A percentile compares a stretch with the other conserved stretches of the same genome.
These are phyloP conservation scores for Autographa pulchrina DNA, from an alignment of 2,888 invertebrate genomes.

Conservation along the genomic window DNA sequence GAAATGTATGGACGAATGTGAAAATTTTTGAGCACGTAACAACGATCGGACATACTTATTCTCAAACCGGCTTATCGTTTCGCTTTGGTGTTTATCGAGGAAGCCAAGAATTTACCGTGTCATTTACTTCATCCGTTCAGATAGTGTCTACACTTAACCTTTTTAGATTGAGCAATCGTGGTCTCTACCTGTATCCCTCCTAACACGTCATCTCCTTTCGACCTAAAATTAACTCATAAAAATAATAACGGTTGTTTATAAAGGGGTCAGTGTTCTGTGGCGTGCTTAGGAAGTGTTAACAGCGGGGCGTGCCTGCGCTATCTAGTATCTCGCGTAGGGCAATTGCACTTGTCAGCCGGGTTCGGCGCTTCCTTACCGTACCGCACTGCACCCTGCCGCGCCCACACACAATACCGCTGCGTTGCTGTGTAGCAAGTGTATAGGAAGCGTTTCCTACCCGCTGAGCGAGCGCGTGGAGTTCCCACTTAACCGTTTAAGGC, in stretches of 20 bases:
- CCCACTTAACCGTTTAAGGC: constrained; percentile 54
- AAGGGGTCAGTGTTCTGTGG: constrained; percentile 73
- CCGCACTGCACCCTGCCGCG: constrained; percentile 42
- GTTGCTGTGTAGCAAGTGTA: constrained; percentile 26
- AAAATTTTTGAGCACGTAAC: not conserved
- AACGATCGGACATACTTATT: not conserved
- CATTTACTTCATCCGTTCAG: not conserved
- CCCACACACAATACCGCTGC: constrained; percentile 47
- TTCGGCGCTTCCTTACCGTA: constrained; percentile 61
- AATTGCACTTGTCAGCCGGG: constrained; percentile 82
- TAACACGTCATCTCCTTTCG: constrained; percentile 17
- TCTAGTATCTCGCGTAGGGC: constrained; percentile 79
- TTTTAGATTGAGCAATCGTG: not conserved
- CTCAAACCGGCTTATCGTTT: not conserved
- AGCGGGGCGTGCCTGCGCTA: constrained; percentile 81
- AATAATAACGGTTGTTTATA: constrained; percentile 56
- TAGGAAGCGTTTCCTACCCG: constrained; percentile 16
- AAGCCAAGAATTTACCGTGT: not conserved
- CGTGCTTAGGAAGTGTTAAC: constrained; percentile 82
- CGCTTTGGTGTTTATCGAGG: not conserved
- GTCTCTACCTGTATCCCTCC: not conserved
- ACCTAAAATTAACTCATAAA: constrained; percentile 54
- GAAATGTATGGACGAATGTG: not conserved
- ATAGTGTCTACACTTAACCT: not conserved
- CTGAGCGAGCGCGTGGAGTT: constrained; percentile 32